Base-by-base conservation (phyloP, 2,888 invertebrate species). In the Scaptomyza polygonia region DNA sequence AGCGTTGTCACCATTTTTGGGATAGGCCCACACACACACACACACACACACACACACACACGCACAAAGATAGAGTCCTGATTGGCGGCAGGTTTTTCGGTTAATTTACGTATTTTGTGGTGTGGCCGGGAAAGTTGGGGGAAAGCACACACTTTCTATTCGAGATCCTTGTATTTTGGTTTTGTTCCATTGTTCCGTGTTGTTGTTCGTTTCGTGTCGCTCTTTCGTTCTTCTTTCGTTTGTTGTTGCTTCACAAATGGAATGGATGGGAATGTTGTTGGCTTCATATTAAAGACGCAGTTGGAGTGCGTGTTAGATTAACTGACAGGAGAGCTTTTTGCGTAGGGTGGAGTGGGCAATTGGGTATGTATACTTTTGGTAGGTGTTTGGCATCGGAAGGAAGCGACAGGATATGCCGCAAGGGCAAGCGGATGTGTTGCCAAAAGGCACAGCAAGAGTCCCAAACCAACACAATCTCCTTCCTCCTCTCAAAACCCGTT, bases 81-180 rank as follows among this genome's bases (percentile, higher is more conserved):
- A 84, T 87, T 84, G 86, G 83, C 72, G 75, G 79, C 88, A 87
- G 86, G 86, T 84, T 84, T 79, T 84, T 84, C 77, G 87, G 86
- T 84, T 87, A 87, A 84, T 84, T 84, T 84, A 82, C 83, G 83
- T 72, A 69, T 72, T 77, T 70, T 55, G 51, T 59, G 61, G 39
- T 16, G 4, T n/a, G 39, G 9, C 21, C 3, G 21, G 21, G 21
- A 21, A 21, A 21, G 21, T 16, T 3, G 3, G 16, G 7, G 3
- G 0, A 8, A 16, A 39, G 3, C 16, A 14, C 16, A 16, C 3
- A 16, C 4, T 39, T 39, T 39, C 57, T 71, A 61, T 32, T 32
- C 9, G 11, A 12, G 30, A 1, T n/a, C 2, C 14, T 5, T 36
- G 14, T 36, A 36, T 14, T 1, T 14, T 14, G 14, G 3, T 34